Evolutionary conservation across 2,888 invertebrate species (phyloP).

Genomic region (Apodemia hepburni): DNA sequence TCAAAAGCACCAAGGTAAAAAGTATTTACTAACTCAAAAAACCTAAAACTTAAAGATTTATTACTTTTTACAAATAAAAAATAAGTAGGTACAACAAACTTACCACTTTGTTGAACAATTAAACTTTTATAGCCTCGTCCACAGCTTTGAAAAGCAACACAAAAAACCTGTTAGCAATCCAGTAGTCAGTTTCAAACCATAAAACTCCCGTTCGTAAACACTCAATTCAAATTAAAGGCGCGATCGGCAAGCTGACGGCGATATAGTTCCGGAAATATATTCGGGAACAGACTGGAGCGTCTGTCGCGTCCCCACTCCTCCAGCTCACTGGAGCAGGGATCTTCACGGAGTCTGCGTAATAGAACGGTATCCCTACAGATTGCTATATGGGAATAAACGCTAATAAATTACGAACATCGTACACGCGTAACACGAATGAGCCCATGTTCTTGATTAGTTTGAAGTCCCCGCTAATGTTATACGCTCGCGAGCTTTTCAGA

Average conservation of each 20-base stretch:
- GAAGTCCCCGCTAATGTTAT: slow-evolving; percentile 43
- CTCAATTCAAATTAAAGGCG: slow-evolving; percentile 41
- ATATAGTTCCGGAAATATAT: slow-evolving; percentile 40
- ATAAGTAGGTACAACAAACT: slow-evolving; percentile 35
- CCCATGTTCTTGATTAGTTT: slow-evolving; percentile 75
- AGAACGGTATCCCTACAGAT: slow-evolving; percentile 75
- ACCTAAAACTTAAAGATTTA: too few relatives aligned
- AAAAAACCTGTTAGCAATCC: slow-evolving; percentile 46
- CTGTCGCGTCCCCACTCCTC: slow-evolving; percentile 58
- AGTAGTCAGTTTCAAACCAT: slow-evolving; percentile 38
- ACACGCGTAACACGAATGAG: slow-evolving; percentile 67
- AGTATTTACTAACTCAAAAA: too few relatives aligned
- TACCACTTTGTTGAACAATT: slow-evolving; percentile 41
- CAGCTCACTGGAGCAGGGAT: slow-evolving; percentile 71
- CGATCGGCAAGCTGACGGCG: slow-evolving; percentile 43
- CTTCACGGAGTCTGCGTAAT: slow-evolving; percentile 78
- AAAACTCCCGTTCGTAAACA: slow-evolving; percentile 46
- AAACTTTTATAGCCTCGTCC: slow-evolving; percentile 51
- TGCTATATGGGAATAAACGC: slow-evolving; percentile 77
- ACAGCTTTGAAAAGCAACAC: slow-evolving; percentile 44
- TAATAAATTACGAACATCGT: slow-evolving; percentile 77
- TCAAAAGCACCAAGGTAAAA: too few relatives aligned
- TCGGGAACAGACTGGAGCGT: slow-evolving; percentile 45
- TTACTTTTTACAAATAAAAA: background rate
- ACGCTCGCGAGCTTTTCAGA: slow-evolving; percentile 3